Evolutionary conservation across 2,888 invertebrate genomes (phyloP).

Genomic region (Aphidius colemani): DNA sequence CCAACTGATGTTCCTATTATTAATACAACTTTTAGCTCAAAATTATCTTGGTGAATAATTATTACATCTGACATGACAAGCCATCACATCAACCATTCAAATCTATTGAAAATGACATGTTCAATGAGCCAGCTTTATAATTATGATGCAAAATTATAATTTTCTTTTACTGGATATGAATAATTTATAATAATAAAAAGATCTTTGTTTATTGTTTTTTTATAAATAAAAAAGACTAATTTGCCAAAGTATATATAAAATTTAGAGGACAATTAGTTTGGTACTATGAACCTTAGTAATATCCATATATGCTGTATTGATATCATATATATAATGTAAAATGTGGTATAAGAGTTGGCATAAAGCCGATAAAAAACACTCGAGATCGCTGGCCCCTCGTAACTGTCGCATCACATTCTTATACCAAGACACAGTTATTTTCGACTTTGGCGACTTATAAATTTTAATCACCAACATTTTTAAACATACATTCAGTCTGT

Average conservation of each 20-base stretch:
- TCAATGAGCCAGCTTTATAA: too few relatives aligned
- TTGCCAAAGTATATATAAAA: not conserved
- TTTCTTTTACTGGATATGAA: too few relatives aligned
- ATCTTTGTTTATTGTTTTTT: too few relatives aligned
- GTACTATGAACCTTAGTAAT: conserved; percentile 2
- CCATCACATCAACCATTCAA: conserved; percentile 1
- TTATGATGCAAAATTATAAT: too few relatives aligned
- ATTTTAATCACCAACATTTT: conserved; percentile 13
- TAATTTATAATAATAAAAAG: too few relatives aligned
- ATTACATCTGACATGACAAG: conserved; percentile 51
- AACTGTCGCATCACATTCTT: conserved; percentile 46
- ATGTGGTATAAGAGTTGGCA: conserved; percentile 48
- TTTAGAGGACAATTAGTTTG: not conserved
- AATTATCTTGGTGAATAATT: conserved; percentile 57
- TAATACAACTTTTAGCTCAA: conserved; percentile 54
- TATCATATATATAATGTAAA: conserved; percentile 8
- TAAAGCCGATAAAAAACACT: conserved; percentile 46
- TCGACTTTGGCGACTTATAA: conserved; percentile 12
- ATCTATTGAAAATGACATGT: too few relatives aligned
- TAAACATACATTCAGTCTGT: conserved; percentile 16
- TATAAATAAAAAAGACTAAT: too few relatives aligned
- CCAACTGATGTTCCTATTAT: conserved; percentile 48
- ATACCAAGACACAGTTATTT: conserved; percentile 12
- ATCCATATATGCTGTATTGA: conserved; percentile 34
- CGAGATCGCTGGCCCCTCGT: conserved; percentile 52